Percentiles rank a stretch among this genome's conserved stretches.
phyloP scores from a whole-genome alignment of 2,888 invertebrate species.

The Diplolepis rosae region DNA sequence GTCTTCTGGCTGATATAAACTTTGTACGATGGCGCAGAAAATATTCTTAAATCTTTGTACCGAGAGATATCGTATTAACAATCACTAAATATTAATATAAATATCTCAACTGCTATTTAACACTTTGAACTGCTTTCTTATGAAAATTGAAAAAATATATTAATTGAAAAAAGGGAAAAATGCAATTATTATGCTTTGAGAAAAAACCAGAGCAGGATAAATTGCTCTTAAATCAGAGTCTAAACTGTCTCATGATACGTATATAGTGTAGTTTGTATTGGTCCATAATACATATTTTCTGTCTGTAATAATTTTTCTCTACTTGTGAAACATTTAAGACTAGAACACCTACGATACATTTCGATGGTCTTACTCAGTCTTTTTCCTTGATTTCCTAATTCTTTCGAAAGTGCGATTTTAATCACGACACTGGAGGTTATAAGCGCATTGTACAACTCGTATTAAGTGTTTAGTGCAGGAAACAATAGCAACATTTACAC shows the following conservation, averaged over 20 bases:
- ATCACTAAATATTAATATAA: not conserved
- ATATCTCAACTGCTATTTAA: not conserved
- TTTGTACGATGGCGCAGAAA: not conserved
- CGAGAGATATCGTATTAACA: constrained; percentile 4
- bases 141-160: not conserved
- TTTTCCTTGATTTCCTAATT: not conserved
- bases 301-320: not conserved
- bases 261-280: not conserved
- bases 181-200: not conserved
- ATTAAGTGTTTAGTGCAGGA: not conserved
- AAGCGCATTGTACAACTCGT: constrained; percentile 6
- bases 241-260: not conserved
- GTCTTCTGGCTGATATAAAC: constrained; percentile 16
- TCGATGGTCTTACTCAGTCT: constrained; percentile 25
- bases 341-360: constrained; percentile 6
- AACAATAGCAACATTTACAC: constrained; percentile 9
- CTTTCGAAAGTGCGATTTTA: not conserved
- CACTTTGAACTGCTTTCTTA: not conserved
- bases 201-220: not conserved
- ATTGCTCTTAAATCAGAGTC: not conserved
- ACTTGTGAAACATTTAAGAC: not conserved
- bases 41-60: not conserved
- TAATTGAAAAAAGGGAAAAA: not conserved
- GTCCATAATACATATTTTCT: not conserved
- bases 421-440: not conserved